Evolutionary conservation across 2,113 vertebrate species (phyloP).

Genomic region (Xiphorhynchus elegans): DNA sequence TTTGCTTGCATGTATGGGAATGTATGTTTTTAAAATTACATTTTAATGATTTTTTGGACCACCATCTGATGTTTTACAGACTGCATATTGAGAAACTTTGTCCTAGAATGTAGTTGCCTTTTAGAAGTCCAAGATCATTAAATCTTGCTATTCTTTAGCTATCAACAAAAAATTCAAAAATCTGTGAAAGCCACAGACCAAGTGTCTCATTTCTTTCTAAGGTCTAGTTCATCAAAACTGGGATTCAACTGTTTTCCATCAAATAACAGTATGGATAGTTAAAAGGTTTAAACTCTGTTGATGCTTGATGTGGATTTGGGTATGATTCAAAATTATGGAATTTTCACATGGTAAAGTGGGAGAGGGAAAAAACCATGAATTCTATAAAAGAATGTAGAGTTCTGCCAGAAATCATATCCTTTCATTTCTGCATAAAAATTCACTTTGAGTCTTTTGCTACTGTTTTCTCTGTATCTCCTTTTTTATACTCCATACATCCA

Average conservation of each 20-base stretch:
- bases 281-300: background rate
- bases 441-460: background rate
- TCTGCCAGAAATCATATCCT: background rate
- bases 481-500: background rate
- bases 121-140: slow-evolving; percentile 15
- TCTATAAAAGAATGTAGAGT: background rate
- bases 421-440: background rate
- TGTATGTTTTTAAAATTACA: slow-evolving; percentile 21
- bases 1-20: background rate
- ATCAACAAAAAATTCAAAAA: slow-evolving; percentile 26
- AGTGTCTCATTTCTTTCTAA: slow-evolving; percentile 29
- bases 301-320: background rate
- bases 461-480: background rate
- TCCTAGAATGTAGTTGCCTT: slow-evolving; percentile 11
- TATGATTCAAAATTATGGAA: background rate
- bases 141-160: slow-evolving; percentile 34
- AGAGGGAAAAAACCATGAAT: background rate
- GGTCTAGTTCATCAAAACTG: background rate
- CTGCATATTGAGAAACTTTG: background rate
- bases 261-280: background rate
- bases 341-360: background rate
- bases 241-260: background rate
- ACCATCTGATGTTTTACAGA: background rate
- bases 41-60: background rate
- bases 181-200: background rate